Evolutionary conservation across 2,797 vertebrate genomes (phyloP), one percentile per base, ranked within the genome.

Genomic region (Fundulus diaphanus): DNA sequence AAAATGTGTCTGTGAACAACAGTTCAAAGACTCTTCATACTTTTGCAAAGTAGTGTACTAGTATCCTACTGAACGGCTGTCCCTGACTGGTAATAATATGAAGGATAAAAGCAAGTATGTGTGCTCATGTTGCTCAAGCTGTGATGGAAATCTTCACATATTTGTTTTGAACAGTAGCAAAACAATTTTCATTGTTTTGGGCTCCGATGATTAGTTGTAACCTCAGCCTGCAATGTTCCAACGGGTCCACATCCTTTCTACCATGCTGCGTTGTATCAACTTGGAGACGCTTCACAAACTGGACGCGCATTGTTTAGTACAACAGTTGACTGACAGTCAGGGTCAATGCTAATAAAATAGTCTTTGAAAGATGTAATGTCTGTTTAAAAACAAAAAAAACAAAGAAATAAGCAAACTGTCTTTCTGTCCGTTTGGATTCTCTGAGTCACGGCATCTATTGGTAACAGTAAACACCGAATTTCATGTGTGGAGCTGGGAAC

Each of bases 381-480:
- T 66, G 27, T 61, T 61, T 35, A n/a, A n/a, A n/a, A n/a, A n/a
- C n/a, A n/a, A n/a, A n/a, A 1, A 74, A 80, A 44, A 78, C 37
- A 56, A 70, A 80, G 46, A 74, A 82, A 79, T 66, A 75, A 40
- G 37, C 72, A 70, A 70, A 77, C 69, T 7, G 22, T 42, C 12
- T 15, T n/a, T 3, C 37, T 44, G 80, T 52, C 85, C 37, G 74
- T 65, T 56, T 70, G 51, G 27, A 52, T 49, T 56, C 79, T 31
- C 66, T 42, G 48, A 72, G 18, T 66, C 22, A 24, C 57, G 40
- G 2, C 24, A 4, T 86, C 88, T 90, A 88, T 63, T 87, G 93
- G 67, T 97, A 97, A 89, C 98, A 99, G 89, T 96, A 99, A 70
- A 96, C 97, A 0, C 96, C 96, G 12, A 96, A 96, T 80, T 90